These are phyloP conservation scores for Bos indicus DNA, from an alignment of 2,113 vertebrate species.

Conservation along the genomic window DNA sequence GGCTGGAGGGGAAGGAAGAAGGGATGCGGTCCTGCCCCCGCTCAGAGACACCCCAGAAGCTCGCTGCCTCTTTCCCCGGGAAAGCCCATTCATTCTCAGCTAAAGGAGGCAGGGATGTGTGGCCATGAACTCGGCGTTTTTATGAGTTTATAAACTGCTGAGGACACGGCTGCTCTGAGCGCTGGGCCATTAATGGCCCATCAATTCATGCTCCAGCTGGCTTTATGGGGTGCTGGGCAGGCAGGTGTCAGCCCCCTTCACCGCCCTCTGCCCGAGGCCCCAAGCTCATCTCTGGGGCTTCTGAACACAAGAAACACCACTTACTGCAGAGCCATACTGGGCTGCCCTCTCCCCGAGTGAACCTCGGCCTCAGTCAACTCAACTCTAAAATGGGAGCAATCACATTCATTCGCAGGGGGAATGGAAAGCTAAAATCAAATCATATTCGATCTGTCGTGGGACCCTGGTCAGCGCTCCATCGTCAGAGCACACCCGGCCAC, in stretches of 20 bases:
- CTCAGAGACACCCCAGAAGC: neutral
- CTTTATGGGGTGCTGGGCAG: neutral
- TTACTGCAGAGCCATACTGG: rapidly evolving
- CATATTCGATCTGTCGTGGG: rapidly evolving
- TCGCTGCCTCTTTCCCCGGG: neutral
- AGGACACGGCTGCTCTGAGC: neutral
- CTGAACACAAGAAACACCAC: rapidly evolving
- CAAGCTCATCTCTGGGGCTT: neutral
- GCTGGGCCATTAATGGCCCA: slow-evolving; percentile 42
- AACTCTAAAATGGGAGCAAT: neutral
- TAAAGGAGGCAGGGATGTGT: neutral
- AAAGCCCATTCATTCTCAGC: slow-evolving; percentile 18
- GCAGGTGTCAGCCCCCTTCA: slow-evolving; percentile 32
- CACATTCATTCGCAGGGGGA: neutral
- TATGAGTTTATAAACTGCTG: slow-evolving; percentile 66
- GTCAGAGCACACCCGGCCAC: rapidly evolving
- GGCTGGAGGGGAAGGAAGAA: neutral
- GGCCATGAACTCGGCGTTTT: slow-evolving; percentile 4
- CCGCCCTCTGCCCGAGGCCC: neutral
- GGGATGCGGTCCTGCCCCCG: rapidly evolving
- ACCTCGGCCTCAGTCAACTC: neutral
- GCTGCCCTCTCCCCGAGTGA: rapidly evolving
- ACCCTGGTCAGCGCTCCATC: rapidly evolving
- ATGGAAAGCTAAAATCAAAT: neutral
- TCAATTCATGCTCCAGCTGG: slow-evolving; percentile 42